Evolutionary conservation across 2,888 invertebrate species (phyloP).

Genomic region (Clivina fossor): DNA sequence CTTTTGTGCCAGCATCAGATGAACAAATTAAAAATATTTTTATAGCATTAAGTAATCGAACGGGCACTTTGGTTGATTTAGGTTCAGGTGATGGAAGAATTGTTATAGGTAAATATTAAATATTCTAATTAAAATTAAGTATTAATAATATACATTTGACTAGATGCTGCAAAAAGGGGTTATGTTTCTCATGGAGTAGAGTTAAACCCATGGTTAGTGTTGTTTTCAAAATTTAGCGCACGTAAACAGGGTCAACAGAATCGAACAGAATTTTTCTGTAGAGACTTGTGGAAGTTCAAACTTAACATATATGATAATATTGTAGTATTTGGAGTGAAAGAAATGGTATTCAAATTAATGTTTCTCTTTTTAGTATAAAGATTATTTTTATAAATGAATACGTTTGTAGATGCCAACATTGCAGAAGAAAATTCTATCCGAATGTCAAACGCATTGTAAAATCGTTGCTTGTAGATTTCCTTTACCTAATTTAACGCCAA

Average conservation of each 20-base stretch:
- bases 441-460: constrained; percentile 64
- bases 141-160: constrained; percentile 44
- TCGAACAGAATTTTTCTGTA: constrained; percentile 64
- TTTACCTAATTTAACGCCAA: constrained; percentile 71
- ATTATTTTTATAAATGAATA: constrained; percentile 10
- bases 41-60: constrained; percentile 62
- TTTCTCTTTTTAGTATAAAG: too few relatives aligned
- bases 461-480: constrained; percentile 91
- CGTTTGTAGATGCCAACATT: constrained; percentile 74
- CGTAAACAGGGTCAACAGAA: constrained; percentile 57
- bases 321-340: constrained; percentile 91
- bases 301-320: constrained; percentile 78
- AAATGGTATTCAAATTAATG: constrained; percentile 68
- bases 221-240: constrained; percentile 72
- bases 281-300: constrained; percentile 82
- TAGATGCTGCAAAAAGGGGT: constrained; percentile 74
- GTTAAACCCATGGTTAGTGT: constrained; percentile 86
- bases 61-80: constrained; percentile 79
- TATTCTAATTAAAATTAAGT: neutral
- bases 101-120: constrained; percentile 61
- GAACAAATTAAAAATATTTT: constrained; percentile 82
- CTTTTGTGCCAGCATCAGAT: constrained; percentile 90
- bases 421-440: constrained; percentile 72
- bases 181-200: constrained; percentile 85
- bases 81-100: constrained; percentile 99